Evolutionary conservation across 1,140 invertebrate genomes (phyloP).

Genomic region (Drosophila parabipectinata): DNA sequence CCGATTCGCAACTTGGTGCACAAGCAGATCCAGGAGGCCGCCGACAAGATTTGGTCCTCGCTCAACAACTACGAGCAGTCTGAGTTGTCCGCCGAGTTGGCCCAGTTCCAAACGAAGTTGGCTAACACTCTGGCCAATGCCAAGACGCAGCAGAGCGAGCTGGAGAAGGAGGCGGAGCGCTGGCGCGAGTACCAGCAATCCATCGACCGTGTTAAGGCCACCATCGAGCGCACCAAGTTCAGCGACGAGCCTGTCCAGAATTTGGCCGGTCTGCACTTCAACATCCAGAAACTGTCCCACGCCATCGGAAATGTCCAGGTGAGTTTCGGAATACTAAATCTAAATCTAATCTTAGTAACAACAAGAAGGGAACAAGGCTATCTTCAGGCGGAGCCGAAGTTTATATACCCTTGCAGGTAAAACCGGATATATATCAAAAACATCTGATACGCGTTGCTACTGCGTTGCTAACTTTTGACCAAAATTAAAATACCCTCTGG

Average conservation of each 20-base stretch:
- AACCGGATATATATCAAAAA: no score
- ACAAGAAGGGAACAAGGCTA: no score
- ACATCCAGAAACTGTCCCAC: constrained; percentile 91
- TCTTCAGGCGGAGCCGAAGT: no score
- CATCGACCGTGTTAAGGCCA: constrained; percentile 90
- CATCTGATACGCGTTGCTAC: no score
- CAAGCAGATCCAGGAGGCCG: constrained; percentile 91
- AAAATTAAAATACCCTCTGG: no score
- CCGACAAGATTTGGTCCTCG: constrained; percentile 94
- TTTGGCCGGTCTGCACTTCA: constrained; percentile 90
- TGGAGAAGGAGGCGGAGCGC: constrained; percentile 91
- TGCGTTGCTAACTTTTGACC: no score
- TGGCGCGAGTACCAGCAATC: constrained; percentile 92
- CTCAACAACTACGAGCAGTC: constrained; percentile 91
- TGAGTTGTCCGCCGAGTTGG: constrained; percentile 90
- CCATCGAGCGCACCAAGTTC: constrained; percentile 89
- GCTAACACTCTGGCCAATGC: constrained; percentile 93
- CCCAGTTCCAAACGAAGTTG: constrained; percentile 90
- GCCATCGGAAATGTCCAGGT: constrained; percentile 92
- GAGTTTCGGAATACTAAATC: constrained; percentile 64
- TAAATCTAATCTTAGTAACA: no score
- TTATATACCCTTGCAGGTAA: no score
- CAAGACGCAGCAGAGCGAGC: constrained; percentile 89
- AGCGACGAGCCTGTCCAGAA: constrained; percentile 90
- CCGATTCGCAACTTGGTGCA: constrained; percentile 91